Conservation (phyloP, 2,888 invertebrate species). For the Sylvicola fuscatus region DNA sequence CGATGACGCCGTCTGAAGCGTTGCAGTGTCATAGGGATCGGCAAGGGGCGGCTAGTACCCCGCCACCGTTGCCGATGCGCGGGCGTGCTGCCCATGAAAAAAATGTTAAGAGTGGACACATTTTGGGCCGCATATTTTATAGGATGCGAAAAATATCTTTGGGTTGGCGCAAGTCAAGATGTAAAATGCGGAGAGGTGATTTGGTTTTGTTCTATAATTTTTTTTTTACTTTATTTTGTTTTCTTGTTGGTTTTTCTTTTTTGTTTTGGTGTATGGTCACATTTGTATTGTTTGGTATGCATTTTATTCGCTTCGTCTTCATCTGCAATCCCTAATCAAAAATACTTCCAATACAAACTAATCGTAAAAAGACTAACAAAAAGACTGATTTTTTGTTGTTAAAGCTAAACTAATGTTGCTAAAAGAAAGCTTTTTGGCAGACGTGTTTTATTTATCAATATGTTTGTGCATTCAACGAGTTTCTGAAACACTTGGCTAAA, state of each 20-base stretch:
- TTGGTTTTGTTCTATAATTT: slow-evolving; percentile 3
- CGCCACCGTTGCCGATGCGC: slow-evolving; percentile 4
- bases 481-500: background rate
- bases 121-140: slow-evolving; percentile 19
- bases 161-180: slow-evolving; percentile 23
- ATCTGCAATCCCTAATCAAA: too few relatives aligned
- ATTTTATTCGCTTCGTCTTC: too few relatives aligned
- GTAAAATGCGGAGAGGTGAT: slow-evolving; percentile 26
- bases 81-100: slow-evolving; percentile 8
- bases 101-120: slow-evolving; percentile 15
- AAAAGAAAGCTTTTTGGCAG: too few relatives aligned
- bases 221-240: slow-evolving; percentile 3
- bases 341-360: too few relatives aligned
- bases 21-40: too few relatives aligned
- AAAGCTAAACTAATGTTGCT: too few relatives aligned
- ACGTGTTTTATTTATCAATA: too few relatives aligned
- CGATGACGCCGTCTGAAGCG: background rate
- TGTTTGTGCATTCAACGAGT: too few relatives aligned
- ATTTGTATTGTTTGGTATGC: background rate
- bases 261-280: slow-evolving; percentile 1
- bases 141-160: slow-evolving; percentile 23
- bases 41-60: background rate
- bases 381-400: too few relatives aligned
- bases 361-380: too few relatives aligned
- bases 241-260: slow-evolving; percentile 4